These are phyloP conservation scores for Perdita meconis DNA, from an alignment of 2,888 invertebrate genomes.

Conservation along the genomic window DNA sequence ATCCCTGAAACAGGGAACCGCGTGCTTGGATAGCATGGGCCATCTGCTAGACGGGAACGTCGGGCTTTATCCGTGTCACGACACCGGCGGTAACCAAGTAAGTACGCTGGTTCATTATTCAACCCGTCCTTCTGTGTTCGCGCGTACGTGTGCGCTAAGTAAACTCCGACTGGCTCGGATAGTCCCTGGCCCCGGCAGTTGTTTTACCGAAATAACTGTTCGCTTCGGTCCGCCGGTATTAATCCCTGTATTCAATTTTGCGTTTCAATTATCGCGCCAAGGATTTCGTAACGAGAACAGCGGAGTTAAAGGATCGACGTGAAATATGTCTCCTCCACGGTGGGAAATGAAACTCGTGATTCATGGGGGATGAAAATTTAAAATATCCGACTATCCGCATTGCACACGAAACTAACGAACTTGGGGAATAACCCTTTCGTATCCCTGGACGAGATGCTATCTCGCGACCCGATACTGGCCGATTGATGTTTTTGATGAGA, in stretches of 20 bases:
- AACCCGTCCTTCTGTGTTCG: background rate
- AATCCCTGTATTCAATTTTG: constrained; percentile 34
- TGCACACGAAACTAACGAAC: too few species aligned
- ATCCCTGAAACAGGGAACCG: constrained; percentile 91
- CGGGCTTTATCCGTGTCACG: constrained; percentile 97
- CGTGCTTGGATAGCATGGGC: constrained; percentile 98
- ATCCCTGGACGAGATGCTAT: too few species aligned
- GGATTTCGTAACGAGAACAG: background rate
- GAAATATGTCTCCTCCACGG: background rate
- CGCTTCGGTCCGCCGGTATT: constrained; percentile 1
- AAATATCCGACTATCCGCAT: background rate
- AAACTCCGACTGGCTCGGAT: constrained; percentile 6
- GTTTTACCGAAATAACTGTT: constrained; percentile 15
- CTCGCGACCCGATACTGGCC: too few species aligned
- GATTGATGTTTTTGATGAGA: too few species aligned
- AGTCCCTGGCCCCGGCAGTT: background rate
- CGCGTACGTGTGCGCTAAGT: background rate
- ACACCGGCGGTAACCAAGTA: constrained; percentile 97
- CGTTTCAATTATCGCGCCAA: constrained; percentile 25
- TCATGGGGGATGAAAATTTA: background rate
- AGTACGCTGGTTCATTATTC: constrained; percentile 46
- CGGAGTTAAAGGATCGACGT: constrained; percentile 6
- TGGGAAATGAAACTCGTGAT: constrained; percentile 3
- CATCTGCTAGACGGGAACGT: constrained; percentile 93
- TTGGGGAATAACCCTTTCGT: too few species aligned